These are phyloP conservation scores for Noturus placidus DNA, from an alignment of 2,113 vertebrate genomes.

Conservation along the genomic window DNA sequence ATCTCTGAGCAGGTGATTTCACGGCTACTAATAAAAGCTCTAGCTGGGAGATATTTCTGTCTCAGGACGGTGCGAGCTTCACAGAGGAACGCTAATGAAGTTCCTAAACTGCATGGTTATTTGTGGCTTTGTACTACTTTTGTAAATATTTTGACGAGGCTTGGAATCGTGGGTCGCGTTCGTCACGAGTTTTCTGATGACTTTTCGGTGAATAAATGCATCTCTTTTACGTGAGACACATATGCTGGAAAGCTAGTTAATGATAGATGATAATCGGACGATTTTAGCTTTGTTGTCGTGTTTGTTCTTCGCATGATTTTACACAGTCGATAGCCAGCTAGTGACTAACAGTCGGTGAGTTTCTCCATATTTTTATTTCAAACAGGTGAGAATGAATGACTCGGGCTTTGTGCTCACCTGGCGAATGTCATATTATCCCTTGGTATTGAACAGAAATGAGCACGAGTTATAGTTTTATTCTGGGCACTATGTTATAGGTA, in stretches of 20 bases:
- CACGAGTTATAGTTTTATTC: neutral
- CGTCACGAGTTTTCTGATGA: neutral
- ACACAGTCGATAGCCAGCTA: too few relatives aligned
- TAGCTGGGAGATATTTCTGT: neutral
- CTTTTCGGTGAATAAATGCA: neutral
- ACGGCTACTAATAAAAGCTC: constrained; percentile 6
- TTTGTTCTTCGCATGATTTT: too few relatives aligned
- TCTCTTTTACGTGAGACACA: neutral
- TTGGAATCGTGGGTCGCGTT: neutral
- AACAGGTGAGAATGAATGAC: too few relatives aligned
- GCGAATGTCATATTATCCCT: neutral
- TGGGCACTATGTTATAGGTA: too few relatives aligned
- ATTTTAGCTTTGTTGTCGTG: too few relatives aligned
- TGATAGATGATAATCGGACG: too few relatives aligned
- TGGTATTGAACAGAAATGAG: neutral
- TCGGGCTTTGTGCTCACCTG: too few relatives aligned
- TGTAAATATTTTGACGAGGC: neutral
- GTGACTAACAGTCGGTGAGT: too few relatives aligned
- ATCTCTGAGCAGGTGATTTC: constrained; percentile 30
- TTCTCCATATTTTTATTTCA: too few relatives aligned
- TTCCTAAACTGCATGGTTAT: neutral
- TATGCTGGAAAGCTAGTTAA: neutral
- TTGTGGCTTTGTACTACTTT: neutral
- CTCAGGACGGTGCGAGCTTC: neutral
- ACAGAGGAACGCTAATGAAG: neutral